Percentiles rank a stretch among this genome's conserved stretches.
Conservation (phyloP, 2,797 vertebrate species). For the Jordanella pulchra region DNA sequence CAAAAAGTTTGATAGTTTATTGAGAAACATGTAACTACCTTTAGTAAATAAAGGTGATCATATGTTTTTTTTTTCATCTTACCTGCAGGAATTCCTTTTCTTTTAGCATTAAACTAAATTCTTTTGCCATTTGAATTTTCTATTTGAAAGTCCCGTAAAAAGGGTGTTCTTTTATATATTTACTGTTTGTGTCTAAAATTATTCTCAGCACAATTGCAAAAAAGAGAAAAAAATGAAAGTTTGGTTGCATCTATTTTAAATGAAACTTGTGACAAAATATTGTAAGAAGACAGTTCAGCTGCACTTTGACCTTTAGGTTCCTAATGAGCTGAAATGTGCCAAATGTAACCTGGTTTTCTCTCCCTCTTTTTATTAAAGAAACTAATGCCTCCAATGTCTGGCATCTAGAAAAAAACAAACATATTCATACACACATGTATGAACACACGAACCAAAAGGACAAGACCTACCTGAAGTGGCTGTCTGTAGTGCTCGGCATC, state of each 20-base stretch:
- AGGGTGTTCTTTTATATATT: too few relatives aligned
- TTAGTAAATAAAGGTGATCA: neutral
- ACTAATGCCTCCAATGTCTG: neutral
- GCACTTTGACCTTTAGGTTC: constrained; percentile 28
- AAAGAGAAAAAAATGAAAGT: neutral
- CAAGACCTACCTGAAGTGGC: constrained; percentile 54
- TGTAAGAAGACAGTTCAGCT: neutral
- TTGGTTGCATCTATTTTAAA: neutral
- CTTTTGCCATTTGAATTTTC: neutral
- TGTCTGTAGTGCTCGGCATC: constrained; percentile 61
- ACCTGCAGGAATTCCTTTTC: neutral
- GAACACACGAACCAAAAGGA: constrained; percentile 17
- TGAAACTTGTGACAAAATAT: neutral
- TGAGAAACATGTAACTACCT: too few relatives aligned
- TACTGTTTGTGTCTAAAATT: neutral
- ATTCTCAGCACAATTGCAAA: neutral
- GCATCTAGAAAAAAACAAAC: neutral
- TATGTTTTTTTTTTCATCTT: neutral
- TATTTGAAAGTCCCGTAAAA: neutral
- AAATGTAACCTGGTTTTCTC: constrained; percentile 14
- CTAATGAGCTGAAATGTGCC: constrained; percentile 11
- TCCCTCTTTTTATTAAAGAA: neutral
- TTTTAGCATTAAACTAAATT: neutral
- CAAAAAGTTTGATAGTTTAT: too few relatives aligned
- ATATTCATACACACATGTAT: constrained; percentile 12